These are phyloP conservation scores for Erithacus rubecula DNA, from an alignment of 2,797 vertebrate genomes.

Conservation along the genomic window DNA sequence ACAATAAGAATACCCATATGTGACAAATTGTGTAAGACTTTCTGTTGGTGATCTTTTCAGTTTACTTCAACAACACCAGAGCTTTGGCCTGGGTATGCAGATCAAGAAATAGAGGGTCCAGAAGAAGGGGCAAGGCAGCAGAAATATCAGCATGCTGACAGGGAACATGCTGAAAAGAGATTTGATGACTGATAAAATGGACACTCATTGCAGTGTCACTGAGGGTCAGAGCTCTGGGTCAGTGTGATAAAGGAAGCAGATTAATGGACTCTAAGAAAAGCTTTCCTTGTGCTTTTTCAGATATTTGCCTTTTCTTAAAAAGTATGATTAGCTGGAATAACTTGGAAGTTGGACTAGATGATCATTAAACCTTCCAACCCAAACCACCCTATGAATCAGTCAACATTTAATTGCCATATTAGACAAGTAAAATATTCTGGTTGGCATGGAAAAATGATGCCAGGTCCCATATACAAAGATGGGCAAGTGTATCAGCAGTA, in stretches of 20 bases:
- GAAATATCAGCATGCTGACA: neutral
- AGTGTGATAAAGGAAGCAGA: neutral
- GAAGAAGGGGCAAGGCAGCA: neutral
- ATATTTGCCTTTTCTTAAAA: neutral
- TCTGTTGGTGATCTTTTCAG: neutral
- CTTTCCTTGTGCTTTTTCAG: neutral
- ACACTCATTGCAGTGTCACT: neutral
- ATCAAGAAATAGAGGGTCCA: neutral
- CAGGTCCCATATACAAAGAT: neutral
- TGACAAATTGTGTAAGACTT: neutral
- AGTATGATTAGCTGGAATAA: neutral
- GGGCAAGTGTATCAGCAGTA: neutral
- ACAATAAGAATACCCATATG: neutral
- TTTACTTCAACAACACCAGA: neutral
- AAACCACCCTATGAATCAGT: neutral
- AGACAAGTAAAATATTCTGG: neutral
- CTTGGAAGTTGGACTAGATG: neutral
- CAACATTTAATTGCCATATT: neutral
- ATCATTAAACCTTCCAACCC: neutral
- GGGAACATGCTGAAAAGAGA: neutral
- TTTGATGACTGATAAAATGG: neutral
- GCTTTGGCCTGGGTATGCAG: neutral
- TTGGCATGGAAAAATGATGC: neutral
- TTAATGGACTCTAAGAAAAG: neutral
- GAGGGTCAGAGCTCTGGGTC: neutral